Base-by-base conservation (phyloP, 92 coral and sea anemone species). In the Palythoa caribaeorum region DNA sequence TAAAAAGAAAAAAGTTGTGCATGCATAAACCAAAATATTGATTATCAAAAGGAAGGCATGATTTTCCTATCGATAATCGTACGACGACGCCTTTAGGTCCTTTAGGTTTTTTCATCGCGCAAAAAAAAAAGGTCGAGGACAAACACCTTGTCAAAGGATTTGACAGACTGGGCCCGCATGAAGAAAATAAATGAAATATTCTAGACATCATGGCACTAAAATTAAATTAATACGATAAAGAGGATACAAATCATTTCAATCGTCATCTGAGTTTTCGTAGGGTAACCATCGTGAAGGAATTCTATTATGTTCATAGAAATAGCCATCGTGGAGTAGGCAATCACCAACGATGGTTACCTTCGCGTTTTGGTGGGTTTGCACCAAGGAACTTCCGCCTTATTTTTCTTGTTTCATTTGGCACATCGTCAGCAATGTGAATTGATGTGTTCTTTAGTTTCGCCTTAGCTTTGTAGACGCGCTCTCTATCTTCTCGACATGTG, bases 371-470 rank as follows among this genome's bases (percentile, higher is more conserved):
- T 73, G 20, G 17, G 5, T 15, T 16, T 13, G n/a, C n/a, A n/a
- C n/a, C 78, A 14, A 73, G 35, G 52, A 73, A 38, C 78, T 44
- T 44, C 38, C 37, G 10, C 53, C 57, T 38, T 38, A 73, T 73
- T 9, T 14, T 54, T 44, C 78, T 44, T 20, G 54, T 73, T 38
- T 73, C 78, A 37, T 72, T 12, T 39, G 77, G 52, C 19, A 72
- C 28, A 19, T 72, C 77, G 21, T 72, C 77, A 39, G 20, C 52
- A 39, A 72, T 39, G 1, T 4, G 53, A 1, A 72, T 72, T 13
- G 50, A 37, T 20, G 76, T 72, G 77, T 72, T 72, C 77, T 72
- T 72, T 14, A 72, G 77, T 40, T 38, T 72, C 48, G 77, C 48
- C 51, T 72, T 72, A 15, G 50, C 77, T 72, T 39, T 38, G 77